Evolutionary conservation across 2,888 invertebrate genomes (phyloP), one percentile per base, ranked within the genome.

Genomic region (Oxystoma pomonae): DNA sequence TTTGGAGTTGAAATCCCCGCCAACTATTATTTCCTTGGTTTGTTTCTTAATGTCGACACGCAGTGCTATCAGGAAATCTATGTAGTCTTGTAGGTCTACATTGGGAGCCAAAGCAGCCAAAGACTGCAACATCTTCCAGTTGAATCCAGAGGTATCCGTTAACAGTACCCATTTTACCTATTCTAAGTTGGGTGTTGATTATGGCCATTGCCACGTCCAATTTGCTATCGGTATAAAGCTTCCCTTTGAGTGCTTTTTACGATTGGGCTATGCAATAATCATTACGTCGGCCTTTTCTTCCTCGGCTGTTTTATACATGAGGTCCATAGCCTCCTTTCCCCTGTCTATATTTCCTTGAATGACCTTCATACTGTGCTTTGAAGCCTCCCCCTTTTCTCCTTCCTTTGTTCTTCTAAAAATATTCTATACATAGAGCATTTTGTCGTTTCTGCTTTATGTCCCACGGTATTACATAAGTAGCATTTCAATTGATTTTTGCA

Each of bases 1-100:
- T 16, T 62, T 62, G n/a, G 62, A 58, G 21, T 65, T 62, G 35
- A 65, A 65, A 51, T 65, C 62, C n/a, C 65, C 65, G 12, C 55
- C 57, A 1, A 51, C 20, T 7, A 51, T 50, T 19, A 19, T 20
- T 51, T 59, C 51, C 20, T 51, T 59, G 1, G 51, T 59, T 7
- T 59, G 59, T 9, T 19, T 51, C n/a, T 16, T 50, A 20, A 59
- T 59, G 18, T 52, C 52, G 2, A n/a, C 16, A 17, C 52, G 50
- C 7, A 59, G 16, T 18, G 50, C 19, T 19, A 20, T 3, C 17
- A 59, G 51, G 52, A 51, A 59, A 3, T 52, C 51, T 19, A 19
- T 50, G 18, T 21, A 51, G 7, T 49, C 18, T 50, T 51, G 20
- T 12, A 20, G 1, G 3, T 52, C 59, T 19, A 17, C 53, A 53